A percentile compares a stretch with the other conserved stretches of the same genome.
Evolutionary conservation across 1,140 invertebrate species (phyloP).

Genomic region (Stegodyphus mimosarum): DNA sequence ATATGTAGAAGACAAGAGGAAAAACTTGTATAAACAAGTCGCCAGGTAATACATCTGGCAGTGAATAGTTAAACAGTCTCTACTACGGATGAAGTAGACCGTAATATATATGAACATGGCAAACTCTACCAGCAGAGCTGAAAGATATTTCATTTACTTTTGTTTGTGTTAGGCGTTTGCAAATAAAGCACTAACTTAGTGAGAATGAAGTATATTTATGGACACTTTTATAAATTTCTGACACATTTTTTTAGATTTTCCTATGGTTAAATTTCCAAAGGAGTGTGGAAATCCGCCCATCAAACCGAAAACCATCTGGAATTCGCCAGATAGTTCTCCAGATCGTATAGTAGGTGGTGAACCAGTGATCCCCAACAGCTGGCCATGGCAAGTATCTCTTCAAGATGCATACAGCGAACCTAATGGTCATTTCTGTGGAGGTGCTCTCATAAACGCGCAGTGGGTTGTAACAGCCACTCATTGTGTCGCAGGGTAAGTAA

Average conservation of each 20-base stretch:
- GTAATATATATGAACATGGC: no score
- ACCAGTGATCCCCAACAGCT: slow-evolving; percentile 80
- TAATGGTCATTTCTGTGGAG: slow-evolving; percentile 78
- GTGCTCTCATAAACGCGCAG: slow-evolving; percentile 79
- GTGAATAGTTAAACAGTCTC: no score
- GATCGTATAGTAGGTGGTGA: slow-evolving; percentile 85
- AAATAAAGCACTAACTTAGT: no score
- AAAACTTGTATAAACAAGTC: no score
- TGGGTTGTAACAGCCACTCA: slow-evolving; percentile 89
- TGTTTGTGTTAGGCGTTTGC: no score
- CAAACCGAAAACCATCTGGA: slow-evolving; percentile 16
- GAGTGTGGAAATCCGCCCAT: slow-evolving; percentile 30
- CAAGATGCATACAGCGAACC: slow-evolving; percentile 38
- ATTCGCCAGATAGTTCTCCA: no score
- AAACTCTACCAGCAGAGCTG: no score
- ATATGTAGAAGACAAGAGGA: no score
- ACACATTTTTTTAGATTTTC: neutral
- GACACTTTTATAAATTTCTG: neutral
- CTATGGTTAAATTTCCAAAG: neutral
- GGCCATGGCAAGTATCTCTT: slow-evolving; percentile 80
- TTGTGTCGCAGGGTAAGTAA: slow-evolving; percentile 72
- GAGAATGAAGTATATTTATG: no score
- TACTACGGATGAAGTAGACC: no score
- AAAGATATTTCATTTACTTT: no score
- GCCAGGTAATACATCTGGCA: no score